Percentiles rank a stretch among this genome's conserved stretches.
Evolutionary conservation across 2,888 invertebrate genomes (phyloP).

Genomic region (Rhimphoctona megacephalus): DNA sequence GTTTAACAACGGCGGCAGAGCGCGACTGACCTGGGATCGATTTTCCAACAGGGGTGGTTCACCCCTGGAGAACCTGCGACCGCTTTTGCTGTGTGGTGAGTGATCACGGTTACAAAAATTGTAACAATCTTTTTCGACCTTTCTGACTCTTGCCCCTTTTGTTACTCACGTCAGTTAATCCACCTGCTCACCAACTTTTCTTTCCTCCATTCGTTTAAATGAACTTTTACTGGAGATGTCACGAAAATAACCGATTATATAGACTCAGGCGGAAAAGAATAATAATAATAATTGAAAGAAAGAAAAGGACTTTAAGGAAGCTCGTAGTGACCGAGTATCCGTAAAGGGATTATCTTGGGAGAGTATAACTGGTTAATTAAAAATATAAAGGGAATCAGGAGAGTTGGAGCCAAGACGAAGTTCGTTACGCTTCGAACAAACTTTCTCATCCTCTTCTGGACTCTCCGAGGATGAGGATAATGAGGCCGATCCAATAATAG

Average conservation of each 20-base stretch:
- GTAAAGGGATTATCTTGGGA: conserved; percentile 20
- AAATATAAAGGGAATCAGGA: conserved; percentile 22
- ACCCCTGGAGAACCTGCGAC: conserved; percentile 76
- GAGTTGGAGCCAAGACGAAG: conserved; percentile 10
- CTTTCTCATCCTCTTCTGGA: conserved; percentile 18
- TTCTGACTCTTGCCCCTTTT: background rate
- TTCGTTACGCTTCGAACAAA: conserved; percentile 39
- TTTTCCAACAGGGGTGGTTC: conserved; percentile 77
- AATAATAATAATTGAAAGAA: background rate
- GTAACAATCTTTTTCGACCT: conserved; percentile 20
- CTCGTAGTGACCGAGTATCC: background rate
- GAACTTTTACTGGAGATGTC: conserved; percentile 18
- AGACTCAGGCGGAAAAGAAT: background rate
- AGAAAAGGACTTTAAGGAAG: background rate
- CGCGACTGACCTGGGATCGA: conserved; percentile 74
- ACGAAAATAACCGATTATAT: background rate
- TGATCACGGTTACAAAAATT: conserved; percentile 65
- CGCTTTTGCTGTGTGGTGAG: conserved; percentile 67
- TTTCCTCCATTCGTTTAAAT: background rate
- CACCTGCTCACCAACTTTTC: conserved; percentile 7
- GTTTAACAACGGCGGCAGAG: conserved; percentile 47
- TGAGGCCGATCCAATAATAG: conserved; percentile 19
- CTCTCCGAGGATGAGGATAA: conserved; percentile 25
- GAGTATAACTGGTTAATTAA: conserved; percentile 38
- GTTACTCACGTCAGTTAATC: background rate